Evolutionary conservation across 2,888 invertebrate species (phyloP), one percentile per base, ranked within the genome.

Genomic region (Sicus ferrugineus): DNA sequence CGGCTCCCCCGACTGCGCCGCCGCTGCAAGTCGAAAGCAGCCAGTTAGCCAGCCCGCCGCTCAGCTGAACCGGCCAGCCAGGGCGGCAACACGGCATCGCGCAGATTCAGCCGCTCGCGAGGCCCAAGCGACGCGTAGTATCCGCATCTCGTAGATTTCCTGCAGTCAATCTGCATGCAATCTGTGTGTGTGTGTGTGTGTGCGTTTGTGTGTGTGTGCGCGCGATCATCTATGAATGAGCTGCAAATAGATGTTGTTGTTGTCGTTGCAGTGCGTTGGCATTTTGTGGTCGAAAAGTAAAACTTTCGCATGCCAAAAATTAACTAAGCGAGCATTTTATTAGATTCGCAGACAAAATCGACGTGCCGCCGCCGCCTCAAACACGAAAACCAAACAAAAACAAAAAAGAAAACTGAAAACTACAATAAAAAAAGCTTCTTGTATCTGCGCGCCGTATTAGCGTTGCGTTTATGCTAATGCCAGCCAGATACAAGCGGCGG

Each of bases 281-380:
- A 46, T 42, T 42, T 56, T n/a, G 46, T 11, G 3, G 42, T 6
- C 34, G 21, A 42, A 54, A 56, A 42, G n/a, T 56, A 56, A 66
- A 66, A 66, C 66, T 56, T 66, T 66, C 30, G 66, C 66, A 56
- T 66, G 66, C 66, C 66, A 28, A 66, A 64, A 66, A 66, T 66
- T 66, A 66, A 28, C 56, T 19, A 66, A 66, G 30, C n/a, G 46
- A 16, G 30, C 26, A 11, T 23, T 52, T 42, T 52, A 26, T 23
- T 42, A 31, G 34, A 59, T 42, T 26, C 42, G 61, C 61, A 61
- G 61, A 38, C 61, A 34, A 31, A 34, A 19, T 26, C 38, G 21
- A 1, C 61, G 21, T 16, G 26, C 26, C 28, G 14, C 30, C 7
- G 28, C 26, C 3, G 1, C 50, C 50, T 1, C 50, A 21, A 19